Base-by-base conservation (phyloP, 30 jellyfish, hydroid and myxozoan species). In the Mastigias papua region DNA sequence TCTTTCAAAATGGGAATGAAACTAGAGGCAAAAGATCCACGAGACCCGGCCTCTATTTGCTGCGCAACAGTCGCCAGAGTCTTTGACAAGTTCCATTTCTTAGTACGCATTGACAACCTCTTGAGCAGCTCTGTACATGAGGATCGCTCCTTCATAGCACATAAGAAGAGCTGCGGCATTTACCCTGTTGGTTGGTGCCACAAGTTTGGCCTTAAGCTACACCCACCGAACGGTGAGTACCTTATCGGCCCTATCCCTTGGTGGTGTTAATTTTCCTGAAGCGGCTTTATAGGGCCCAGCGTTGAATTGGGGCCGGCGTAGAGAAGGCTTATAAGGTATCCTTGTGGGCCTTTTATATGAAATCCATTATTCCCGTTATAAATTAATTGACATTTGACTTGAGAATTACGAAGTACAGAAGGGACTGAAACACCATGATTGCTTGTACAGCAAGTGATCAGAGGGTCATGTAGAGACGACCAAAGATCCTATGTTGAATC, bases 111-210 rank as follows among this genome's bases (percentile, higher is more conserved):
- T 30, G 99, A 95, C 67, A 95, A 95, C 69, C 91, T 95, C 50
- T 63, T 95, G 50, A 86, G 98, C 58, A 77, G 96, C 23, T 94
- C 97, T 0, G 97, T 86, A 11, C 97, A 89, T 19, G 94, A 85
- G 69, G 91, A 86, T 6, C 91, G 95, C 70, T 95, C 99, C 2
- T 86, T 95, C 48, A 97, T 95, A 26, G 95, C 97, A 3, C 97
- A 90, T 68, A 76, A 67, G 42, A 84, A 83, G 19, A 77, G 93
- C 74, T 87, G 73, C 61, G 93, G 96, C 27, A 90, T 95, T 23
- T 95, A 90, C 62, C 99, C 99, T 0, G 93, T 90, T 66, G 99
- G 99, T 7, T 95, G 95, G 97, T 95, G 99, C 80, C 84, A 80
- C 67, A 86, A 86, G 79, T 84, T 84, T 69, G 91, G 89, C 50